A percentile compares a stretch with the other conserved stretches of the same genome.
These are phyloP conservation scores for Hirtodrosophila cameraria DNA, from an alignment of 2,888 invertebrate genomes.

Conservation along the genomic window DNA sequence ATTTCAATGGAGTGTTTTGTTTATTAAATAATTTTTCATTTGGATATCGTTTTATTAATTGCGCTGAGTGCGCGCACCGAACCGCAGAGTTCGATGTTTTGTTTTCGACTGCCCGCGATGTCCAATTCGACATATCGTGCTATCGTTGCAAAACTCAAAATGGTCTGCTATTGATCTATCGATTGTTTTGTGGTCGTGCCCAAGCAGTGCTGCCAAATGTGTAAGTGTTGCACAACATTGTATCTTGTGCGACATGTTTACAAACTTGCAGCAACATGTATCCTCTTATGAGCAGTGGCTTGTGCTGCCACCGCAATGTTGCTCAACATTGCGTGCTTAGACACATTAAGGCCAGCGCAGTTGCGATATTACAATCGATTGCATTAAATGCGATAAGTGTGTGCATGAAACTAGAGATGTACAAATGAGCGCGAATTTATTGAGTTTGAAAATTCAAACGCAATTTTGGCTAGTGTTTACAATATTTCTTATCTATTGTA, in stretches of 20 bases:
- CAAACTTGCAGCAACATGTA: not conserved
- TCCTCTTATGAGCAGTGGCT: too few relatives aligned
- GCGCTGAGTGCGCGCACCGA: constrained; percentile 43
- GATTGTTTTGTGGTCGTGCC: constrained; percentile 2
- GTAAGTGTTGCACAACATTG: constrained; percentile 7
- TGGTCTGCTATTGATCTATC: constrained; percentile 31
- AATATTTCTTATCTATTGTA: not conserved
- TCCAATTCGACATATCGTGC: constrained; percentile 42
- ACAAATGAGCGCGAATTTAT: not conserved
- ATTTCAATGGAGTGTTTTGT: constrained; percentile 57
- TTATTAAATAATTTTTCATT: constrained; percentile 34
- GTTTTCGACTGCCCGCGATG: constrained; percentile 48
- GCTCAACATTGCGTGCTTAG: not conserved
- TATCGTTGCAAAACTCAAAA: constrained; percentile 35
- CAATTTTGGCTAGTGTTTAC: not conserved
- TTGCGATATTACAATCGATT: too few relatives aligned
- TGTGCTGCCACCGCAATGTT: not conserved
- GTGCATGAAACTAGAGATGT: too few relatives aligned
- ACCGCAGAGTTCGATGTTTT: constrained; percentile 40
- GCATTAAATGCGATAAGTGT: too few relatives aligned
- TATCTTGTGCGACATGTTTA: not conserved
- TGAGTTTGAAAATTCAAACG: not conserved
- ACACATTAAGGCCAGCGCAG: not conserved
- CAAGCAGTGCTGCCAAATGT: constrained; percentile 15
- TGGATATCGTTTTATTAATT: constrained; percentile 26